Evolutionary conservation across 2,113 vertebrate species (phyloP).

Genomic region (Lota lota): DNA sequence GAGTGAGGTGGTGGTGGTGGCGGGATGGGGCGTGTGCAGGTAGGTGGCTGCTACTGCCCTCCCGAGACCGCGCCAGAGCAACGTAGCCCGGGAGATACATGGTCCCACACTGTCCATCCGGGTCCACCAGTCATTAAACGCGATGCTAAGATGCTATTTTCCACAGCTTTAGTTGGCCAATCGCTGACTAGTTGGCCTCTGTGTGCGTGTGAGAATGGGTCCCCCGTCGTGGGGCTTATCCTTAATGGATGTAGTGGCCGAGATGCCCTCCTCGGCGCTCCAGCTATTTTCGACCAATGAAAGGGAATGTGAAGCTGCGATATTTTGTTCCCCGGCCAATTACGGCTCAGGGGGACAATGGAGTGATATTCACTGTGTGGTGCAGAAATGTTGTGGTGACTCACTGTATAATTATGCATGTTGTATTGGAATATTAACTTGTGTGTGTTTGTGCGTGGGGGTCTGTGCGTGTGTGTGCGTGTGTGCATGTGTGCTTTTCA

Average conservation of each 20-base stretch:
- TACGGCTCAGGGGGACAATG: constrained; percentile 43
- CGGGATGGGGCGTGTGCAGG: constrained; percentile 28
- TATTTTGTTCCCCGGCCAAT: constrained; percentile 49
- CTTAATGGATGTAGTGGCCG: constrained; percentile 40
- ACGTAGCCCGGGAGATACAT: too few relatives aligned
- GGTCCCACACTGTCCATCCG: too few relatives aligned
- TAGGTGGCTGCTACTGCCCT: neutral
- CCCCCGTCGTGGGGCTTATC: constrained; percentile 43
- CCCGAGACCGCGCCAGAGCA: too few relatives aligned
- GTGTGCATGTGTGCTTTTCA: constrained; percentile 65
- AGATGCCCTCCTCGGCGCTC: constrained; percentile 35
- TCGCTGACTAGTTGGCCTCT: constrained; percentile 25
- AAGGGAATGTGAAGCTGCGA: constrained; percentile 38
- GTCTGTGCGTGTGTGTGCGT: constrained; percentile 27
- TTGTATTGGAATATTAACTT: constrained; percentile 33
- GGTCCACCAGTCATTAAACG: too few relatives aligned
- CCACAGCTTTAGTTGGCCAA: constrained; percentile 23
- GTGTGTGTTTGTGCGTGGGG: constrained; percentile 15
- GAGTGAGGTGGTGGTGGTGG: constrained; percentile 25
- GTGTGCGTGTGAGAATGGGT: constrained; percentile 18
- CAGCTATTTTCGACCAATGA: constrained; percentile 49
- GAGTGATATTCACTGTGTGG: constrained; percentile 34
- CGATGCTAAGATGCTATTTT: constrained; percentile 12
- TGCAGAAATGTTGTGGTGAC: constrained; percentile 43
- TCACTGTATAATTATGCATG: constrained; percentile 47